These are phyloP conservation scores for Torymus texanus DNA, from an alignment of 2,888 invertebrate genomes.

Conservation along the genomic window DNA sequence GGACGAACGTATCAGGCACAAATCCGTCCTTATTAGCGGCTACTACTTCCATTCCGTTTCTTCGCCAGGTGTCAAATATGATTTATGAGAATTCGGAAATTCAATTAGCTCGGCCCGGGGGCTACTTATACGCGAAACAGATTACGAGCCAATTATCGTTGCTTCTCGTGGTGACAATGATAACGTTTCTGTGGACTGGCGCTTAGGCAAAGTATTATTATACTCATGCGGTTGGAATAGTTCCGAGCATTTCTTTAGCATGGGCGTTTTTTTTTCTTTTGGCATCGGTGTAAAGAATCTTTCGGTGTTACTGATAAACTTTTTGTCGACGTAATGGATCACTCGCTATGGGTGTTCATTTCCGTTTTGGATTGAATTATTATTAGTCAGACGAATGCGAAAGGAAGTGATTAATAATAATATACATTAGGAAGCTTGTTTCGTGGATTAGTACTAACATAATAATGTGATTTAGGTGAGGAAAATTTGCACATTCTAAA, in stretches of 20 bases:
- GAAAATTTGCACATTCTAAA: too few relatives aligned
- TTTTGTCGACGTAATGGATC: conserved; percentile 33
- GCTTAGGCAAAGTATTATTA: conserved; percentile 35
- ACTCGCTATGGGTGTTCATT: conserved; percentile 11
- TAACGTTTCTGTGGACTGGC: conserved; percentile 32
- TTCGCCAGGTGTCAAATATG: conserved; percentile 56
- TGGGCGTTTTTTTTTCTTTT: background rate
- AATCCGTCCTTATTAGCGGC: conserved; percentile 60
- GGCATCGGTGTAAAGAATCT: background rate
- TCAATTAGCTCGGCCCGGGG: conserved; percentile 51
- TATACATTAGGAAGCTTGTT: too few relatives aligned
- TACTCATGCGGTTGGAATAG: conserved; percentile 24
- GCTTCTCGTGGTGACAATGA: conserved; percentile 35
- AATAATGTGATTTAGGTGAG: too few relatives aligned
- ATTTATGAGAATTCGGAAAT: conserved; percentile 59
- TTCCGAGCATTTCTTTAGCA: conserved; percentile 5
- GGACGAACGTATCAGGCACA: conserved; percentile 46
- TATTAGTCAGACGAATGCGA: background rate
- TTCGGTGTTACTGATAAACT: conserved; percentile 33
- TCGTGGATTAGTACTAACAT: too few relatives aligned
- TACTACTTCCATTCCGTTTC: conserved; percentile 54
- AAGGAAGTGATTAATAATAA: background rate
- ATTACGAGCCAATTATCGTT: conserved; percentile 56
- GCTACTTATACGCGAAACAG: conserved; percentile 51
- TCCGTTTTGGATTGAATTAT: conserved; percentile 10